phyloP scores from a whole-genome alignment of 2,113 vertebrate genomes.

The Perca fluviatilis region DNA sequence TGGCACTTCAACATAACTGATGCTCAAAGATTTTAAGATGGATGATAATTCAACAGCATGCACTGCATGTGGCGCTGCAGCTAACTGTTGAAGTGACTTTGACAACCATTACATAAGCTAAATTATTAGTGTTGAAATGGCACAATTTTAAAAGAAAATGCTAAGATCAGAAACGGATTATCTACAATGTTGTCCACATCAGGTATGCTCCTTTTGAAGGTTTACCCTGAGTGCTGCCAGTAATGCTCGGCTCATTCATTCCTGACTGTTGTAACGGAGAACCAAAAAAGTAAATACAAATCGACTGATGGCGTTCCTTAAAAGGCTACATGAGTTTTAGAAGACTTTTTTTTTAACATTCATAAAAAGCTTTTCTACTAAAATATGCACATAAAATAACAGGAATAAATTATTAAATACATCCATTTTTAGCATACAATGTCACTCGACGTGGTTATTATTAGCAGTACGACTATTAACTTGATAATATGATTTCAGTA shows the following conservation, averaged over 20 bases:
- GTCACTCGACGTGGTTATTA: conserved; percentile 62
- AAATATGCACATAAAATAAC: conserved; percentile 76
- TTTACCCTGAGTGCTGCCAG: conserved; percentile 74
- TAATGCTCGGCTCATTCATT: conserved; percentile 37
- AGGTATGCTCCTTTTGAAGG: conserved; percentile 73
- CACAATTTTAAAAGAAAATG: conserved; percentile 53
- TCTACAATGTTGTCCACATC: conserved; percentile 57
- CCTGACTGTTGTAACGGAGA: conserved; percentile 46
- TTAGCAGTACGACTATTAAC: conserved; percentile 67
- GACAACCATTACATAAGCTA: conserved; percentile 32
- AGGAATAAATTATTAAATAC: conserved; percentile 81
- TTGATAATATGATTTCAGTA: conserved; percentile 56
- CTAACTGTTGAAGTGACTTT: conserved; percentile 37
- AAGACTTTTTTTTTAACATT: conserved; percentile 61
- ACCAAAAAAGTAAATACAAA: conserved; percentile 35
- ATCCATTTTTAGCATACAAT: conserved; percentile 68
- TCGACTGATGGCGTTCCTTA: conserved; percentile 33
- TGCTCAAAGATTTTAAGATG: conserved; percentile 6
- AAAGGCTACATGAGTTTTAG: conserved; percentile 67
- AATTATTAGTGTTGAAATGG: conserved; percentile 59
- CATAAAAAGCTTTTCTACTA: conserved; percentile 60
- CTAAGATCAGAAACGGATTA: conserved; percentile 32
- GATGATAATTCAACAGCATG: conserved; percentile 16
- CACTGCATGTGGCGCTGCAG: background rate
- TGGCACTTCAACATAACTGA: conserved; percentile 51